Base-by-base conservation (phyloP, 1,140 invertebrate species). In the Caenorhabditis latens region DNA sequence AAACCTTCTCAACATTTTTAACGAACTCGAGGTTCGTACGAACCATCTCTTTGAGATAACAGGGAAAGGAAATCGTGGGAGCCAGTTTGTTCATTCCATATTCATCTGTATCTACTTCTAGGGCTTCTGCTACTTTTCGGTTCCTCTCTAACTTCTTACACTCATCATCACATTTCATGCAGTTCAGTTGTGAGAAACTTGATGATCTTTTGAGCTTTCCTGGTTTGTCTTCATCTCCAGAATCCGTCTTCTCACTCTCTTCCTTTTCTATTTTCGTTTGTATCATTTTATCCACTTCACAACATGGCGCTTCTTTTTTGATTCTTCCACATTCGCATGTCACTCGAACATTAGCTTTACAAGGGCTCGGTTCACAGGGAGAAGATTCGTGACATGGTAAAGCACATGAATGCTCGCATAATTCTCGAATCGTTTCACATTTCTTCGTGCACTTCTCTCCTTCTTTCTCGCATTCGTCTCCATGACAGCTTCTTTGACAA, bases 81-180 rank as follows among this genome's bases (percentile, higher is more conserved):
- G 84, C 90, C 92, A 91, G 84, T 95, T 94, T 50, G 96, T 93
- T 93, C 97, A 97, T 14, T 95, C 94, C 67, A 95, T 95, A 11
- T 96, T 93, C 92, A 97, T 96, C 0, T 96, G 96, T 93, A 97
- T 97, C 24, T 8, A 88, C 46, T 19, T 71, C 85, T 97, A 99
- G 93, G 9, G 96, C 97, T 53, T 97, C 94, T 0, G 97, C 96
- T 32, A 99, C 89, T 53, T 96, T 95, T 46, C 96, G 94, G 93
- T 98, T 97, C 71, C 97, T 95, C 90, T 97, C 96, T 46, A 96
- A 93, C 65, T 95, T 92, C 82, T 95, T 95, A 93, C 97, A 99
- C 89, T 97, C 96, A 63, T 97, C 96, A 92, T 96, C 96, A 93
- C 97, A 99, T 87, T 98, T 96, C 89, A 99, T 93, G 14, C 58